These are phyloP conservation scores for Indri indri DNA, from an alignment of 2,113 vertebrate genomes.

Conservation along the genomic window DNA sequence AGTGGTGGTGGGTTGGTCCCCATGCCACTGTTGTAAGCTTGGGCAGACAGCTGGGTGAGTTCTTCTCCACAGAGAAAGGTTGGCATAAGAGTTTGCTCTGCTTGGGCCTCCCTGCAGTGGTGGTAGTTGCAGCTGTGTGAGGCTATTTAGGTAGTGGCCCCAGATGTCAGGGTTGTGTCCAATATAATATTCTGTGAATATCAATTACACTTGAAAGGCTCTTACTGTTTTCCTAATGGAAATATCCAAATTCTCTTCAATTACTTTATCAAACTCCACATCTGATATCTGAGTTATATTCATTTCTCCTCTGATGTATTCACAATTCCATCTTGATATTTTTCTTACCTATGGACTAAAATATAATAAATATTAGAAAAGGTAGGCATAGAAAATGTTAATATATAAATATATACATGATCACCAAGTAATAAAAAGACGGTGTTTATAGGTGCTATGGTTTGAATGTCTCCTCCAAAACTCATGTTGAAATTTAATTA, in stretches of 20 bases:
- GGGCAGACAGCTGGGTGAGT: too few relatives aligned
- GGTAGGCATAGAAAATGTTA: neutral
- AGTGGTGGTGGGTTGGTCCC: too few relatives aligned
- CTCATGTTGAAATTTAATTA: too few relatives aligned
- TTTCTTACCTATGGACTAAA: neutral
- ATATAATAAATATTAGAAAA: neutral
- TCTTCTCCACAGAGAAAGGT: too few relatives aligned
- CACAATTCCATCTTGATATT: neutral
- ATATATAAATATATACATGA: neutral
- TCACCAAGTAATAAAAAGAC: neutral
- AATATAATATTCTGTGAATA: neutral
- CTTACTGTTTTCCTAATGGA: neutral
- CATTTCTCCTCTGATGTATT: neutral
- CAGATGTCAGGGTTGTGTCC: too few relatives aligned
- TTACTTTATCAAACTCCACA: neutral
- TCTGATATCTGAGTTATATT: neutral
- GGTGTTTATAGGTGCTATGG: neutral
- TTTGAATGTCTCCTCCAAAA: too few relatives aligned
- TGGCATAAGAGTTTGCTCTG: too few relatives aligned
- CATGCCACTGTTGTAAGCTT: too few relatives aligned
- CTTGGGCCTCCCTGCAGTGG: too few relatives aligned
- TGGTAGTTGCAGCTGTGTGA: too few relatives aligned
- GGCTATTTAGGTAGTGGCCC: too few relatives aligned
- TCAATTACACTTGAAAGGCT: neutral
- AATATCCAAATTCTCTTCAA: neutral